Base-by-base conservation (phyloP, 35 echinoderm and acorn worm species). In the Heliocidaris erythrogramma region DNA sequence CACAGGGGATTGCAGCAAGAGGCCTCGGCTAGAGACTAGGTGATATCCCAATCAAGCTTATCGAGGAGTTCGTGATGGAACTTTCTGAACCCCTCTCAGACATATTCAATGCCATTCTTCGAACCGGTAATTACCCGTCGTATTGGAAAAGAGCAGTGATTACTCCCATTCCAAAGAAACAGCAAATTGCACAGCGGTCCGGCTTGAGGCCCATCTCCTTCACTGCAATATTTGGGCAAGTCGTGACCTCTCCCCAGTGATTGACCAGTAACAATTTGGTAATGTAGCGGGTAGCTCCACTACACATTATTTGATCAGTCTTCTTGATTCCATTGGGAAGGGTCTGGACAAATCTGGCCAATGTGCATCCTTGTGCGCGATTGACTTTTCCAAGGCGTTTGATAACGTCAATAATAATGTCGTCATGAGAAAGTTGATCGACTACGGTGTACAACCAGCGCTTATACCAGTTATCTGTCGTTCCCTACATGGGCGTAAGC, bases 341-440 rank as follows among this genome's bases (percentile, higher is more conserved):
- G 48, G 86, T 24, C 47, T 90, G 2, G 94, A 95, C 86, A 90
- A 94, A 85, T 49, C 93, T 13, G 61, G 69, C 60, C 59, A 88
- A 3, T 90, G 52, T 48, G 94, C 32, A 24, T 27, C 29, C 27
- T 32, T 87, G 88, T 47, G 32, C 49, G 32, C 94, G 12, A 87
- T 86, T 86, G 94, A 94, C 31, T 94, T 94, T 69, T 9, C 94
- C 18, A 94, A 94, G 49, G 94, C 94, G 14, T 94, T 95, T 27
- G 94, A 95, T 30, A 60, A 21, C 13, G 47, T 95, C 52, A 53
- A 88, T 87, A 31, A 95, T 88, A 95, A 90, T 89, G 17, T 95
- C 17, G 86, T 53, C 14, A 47, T 95, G 7, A 16, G 85, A 30
- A 88, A 47, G 24, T 49, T 95, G 35, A 87, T 52, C 30, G 29